Base-by-base conservation (phyloP, 2,888 invertebrate genomes). In the Drosophila flavopinicola region DNA sequence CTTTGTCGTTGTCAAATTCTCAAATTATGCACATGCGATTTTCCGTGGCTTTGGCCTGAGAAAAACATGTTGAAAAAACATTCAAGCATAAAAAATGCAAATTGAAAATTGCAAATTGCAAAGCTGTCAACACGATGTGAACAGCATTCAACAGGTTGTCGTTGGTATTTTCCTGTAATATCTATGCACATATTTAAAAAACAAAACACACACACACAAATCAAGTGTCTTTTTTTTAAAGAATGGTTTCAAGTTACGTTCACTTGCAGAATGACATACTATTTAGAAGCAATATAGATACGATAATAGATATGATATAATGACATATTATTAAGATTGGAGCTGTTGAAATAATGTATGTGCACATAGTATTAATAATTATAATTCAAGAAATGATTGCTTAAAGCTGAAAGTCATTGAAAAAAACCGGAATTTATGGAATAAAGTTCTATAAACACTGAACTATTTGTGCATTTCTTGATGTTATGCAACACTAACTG, bases 111-210 rank as follows among this genome's bases (percentile, higher is more conserved):
- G 20, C 13, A 29, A 42, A 5, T 10, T n/a, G 11, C 10, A 44
- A 44, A 29, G 29, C 17, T 17, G 38, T 6, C 13, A 52, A 52
- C 38, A 17, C 27, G 44, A 38, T 37, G 53, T 54, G 49, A 27
- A 44, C 32, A 48, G 25, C 35, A 58, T 38, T 66, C 67, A 60
- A 66, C 60, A 54, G 60, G 66, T 56, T 66, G 56, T 60, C 49
- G 13, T 17, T 57, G 51, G 42, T n/a, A 15, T 20, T 44, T 33
- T 29, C 11, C 1, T 45, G 1, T 24, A 32, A 30, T n/a, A 23
- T 32, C 15, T 32, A 32, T 53, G 30, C 6, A 3, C 20, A 27
- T 48, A 5, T 32, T 29, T 48, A 11, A 3, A 54, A 38, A 41
- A 24, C 25, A 10, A 41, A 17, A 13, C 24, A 29, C 27, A 35